Percentiles rank a stretch among this genome's conserved stretches.
These are phyloP conservation scores for Amphiduros pacificus DNA, from an alignment of 2,888 invertebrate genomes.

Conservation along the genomic window DNA sequence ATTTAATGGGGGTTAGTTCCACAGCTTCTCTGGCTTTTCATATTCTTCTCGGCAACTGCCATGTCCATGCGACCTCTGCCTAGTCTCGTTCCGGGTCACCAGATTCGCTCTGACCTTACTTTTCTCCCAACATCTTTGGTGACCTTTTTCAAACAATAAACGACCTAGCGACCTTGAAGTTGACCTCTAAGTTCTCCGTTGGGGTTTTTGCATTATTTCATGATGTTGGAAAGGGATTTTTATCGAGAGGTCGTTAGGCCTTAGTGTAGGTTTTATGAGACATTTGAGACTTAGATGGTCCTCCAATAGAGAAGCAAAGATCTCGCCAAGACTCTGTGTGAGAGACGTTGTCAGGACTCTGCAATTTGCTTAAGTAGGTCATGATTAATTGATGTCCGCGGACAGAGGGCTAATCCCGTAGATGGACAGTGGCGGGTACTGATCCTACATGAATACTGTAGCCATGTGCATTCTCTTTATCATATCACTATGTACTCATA, in stretches of 20 bases:
- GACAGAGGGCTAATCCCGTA: no score
- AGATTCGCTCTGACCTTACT: conserved; percentile 9
- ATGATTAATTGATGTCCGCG: no score
- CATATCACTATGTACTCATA: no score
- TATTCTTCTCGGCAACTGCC: background rate
- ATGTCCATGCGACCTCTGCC: background rate
- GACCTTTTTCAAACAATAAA: conserved; percentile 5
- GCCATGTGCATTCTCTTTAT: no score
- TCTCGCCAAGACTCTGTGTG: no score
- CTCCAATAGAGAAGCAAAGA: background rate
- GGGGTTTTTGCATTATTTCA: background rate
- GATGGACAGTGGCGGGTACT: no score
- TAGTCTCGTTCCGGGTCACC: background rate
- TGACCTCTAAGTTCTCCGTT: conserved; percentile 15
- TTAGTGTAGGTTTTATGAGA: background rate
- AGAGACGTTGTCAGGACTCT: no score
- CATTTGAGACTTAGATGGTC: background rate
- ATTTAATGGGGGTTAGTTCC: conserved; percentile 2
- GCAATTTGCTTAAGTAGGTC: no score
- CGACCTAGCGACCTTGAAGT: conserved; percentile 15
- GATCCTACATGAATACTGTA: no score
- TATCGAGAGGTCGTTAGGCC: background rate
- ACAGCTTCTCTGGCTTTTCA: background rate
- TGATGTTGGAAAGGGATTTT: conserved; percentile 1
- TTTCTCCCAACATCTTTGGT: conserved; percentile 5